Base-by-base conservation (phyloP, 2,797 vertebrate genomes). In the Natrix natrix region DNA sequence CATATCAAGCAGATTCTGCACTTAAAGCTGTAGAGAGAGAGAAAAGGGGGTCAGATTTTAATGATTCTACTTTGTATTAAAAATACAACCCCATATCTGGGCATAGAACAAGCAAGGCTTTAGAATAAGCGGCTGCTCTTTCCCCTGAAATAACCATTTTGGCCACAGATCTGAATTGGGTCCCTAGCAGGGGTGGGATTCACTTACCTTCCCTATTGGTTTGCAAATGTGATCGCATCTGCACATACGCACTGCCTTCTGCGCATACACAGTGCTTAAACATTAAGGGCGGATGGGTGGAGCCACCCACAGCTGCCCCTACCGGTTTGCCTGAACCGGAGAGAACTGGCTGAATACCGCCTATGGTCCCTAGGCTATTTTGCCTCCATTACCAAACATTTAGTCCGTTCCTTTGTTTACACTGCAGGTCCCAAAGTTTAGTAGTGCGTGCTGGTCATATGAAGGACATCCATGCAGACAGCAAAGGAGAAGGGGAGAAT, bases 391-490 rank as follows among this genome's bases (percentile, higher is more conserved):
- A 74, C 86, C 88, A 87, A 89, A 56, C 13, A 26, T 11, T 57
- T 91, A 90, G 20, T 43, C 17, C 88, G 90, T 91, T 48, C 74
- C 90, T 92, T 91, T 83, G 59, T 95, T 93, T 91, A 0, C 93
- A 22, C 94, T 93, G 8, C 94, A 99, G 99, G 97, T 99, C 99
- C 92, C 99, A 98, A 97, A 99, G 98, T 95, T 97, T 99, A 22
- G 99, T 98, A 93, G 97, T 98, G 90, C 98, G 98, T 0, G 94
- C 97, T 0, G 93, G 97, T 37, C 97, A 98, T 88, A 94, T 97
- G 16, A 98, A 97, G 90, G 98, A 97, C 43, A 16, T 96, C 93
- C 98, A 96, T 96, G 96, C 97, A 0, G 98, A 99, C 92, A 95
- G 95, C 0, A 97, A 95, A 0, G 98, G 98, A 88, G 98, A 98